These are phyloP conservation scores for Phortica magna DNA, from an alignment of 2,888 invertebrate genomes.

Conservation along the genomic window DNA sequence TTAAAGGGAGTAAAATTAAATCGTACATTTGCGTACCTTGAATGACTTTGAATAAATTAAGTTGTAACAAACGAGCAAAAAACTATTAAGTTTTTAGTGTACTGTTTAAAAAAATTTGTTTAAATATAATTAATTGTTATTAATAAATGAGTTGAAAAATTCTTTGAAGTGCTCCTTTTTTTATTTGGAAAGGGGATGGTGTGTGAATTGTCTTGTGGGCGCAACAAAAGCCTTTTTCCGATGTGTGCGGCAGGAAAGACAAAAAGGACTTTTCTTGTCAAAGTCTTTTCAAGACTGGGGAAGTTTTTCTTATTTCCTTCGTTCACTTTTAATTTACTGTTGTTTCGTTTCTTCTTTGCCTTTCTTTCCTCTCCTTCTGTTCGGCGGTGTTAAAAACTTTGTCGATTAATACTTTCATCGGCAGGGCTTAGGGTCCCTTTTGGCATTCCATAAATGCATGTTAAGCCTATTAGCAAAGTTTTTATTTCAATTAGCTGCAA, in stretches of 20 bases:
- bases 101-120: constrained; percentile 21
- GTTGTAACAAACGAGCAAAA: not conserved
- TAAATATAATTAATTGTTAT: constrained; percentile 33
- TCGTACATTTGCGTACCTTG: constrained; percentile 22
- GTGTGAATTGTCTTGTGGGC: not conserved
- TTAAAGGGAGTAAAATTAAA: not conserved
- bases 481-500: constrained; percentile 35
- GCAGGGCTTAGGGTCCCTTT: not conserved
- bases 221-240: too few relatives aligned
- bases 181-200: too few relatives aligned
- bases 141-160: constrained; percentile 21
- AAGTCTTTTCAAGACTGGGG: too few relatives aligned
- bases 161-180: not conserved
- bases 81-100: constrained; percentile 27
- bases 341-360: not conserved
- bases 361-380: not conserved
- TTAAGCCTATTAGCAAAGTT: constrained; percentile 37
- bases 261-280: too few relatives aligned
- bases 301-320: not conserved
- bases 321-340: not conserved
- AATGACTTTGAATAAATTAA: constrained; percentile 27
- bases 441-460: constrained; percentile 22
- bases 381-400: constrained; percentile 27
- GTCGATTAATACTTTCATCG: constrained; percentile 29
- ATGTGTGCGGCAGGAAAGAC: too few relatives aligned